Evolutionary conservation across 2,113 vertebrate species (phyloP), one percentile per base, ranked within the genome.

Genomic region (Polypterus bichir): DNA sequence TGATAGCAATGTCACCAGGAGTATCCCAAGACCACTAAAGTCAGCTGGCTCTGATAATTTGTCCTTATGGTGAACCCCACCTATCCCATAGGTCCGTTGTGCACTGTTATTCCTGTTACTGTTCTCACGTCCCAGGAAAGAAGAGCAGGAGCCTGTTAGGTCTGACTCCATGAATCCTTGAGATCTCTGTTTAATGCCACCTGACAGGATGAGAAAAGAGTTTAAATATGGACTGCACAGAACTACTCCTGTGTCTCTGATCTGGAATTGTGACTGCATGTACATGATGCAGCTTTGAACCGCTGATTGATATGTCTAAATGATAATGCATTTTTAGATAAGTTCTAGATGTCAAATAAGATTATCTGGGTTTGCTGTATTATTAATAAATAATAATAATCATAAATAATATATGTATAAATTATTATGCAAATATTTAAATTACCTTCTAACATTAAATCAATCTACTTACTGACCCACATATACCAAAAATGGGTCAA

Each of bases 41-140:
- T 9, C 10, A 60, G 48, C 10, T 51, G 55, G 44, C 4, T 63
- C 49, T 8, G 6, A 45, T 53, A 9, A 11, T 49, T 61, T 61
- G 56, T 11, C 68, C 59, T 48, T 44, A 7, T 48, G 48, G 44
- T 52, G n/a, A 62, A 64, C 64, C 62, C 66, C 68, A 76, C 68
- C 72, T 66, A 78, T 66, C 63, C 74, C 62, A 72, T 4, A 70
- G 67, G 62, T 62, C 74, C 63, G 4, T 4, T 55, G 46, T 58
- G 66, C 72, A 59, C 65, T 60, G 71, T 10, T 75, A 72, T 68
- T 77, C 74, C 69, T 70, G 65, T 66, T 76, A 73, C 57, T 67
- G 70, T 70, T 81, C 63, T 76, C 59, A 47, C 54, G 73, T 74
- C 66, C 65, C 65, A 74, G 70, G 73, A 66, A 73, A 52, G 64